Percentiles rank a stretch among this genome's conserved stretches.
Evolutionary conservation across 1,140 invertebrate species (phyloP).

Genomic region (Latrodectus geometricus): DNA sequence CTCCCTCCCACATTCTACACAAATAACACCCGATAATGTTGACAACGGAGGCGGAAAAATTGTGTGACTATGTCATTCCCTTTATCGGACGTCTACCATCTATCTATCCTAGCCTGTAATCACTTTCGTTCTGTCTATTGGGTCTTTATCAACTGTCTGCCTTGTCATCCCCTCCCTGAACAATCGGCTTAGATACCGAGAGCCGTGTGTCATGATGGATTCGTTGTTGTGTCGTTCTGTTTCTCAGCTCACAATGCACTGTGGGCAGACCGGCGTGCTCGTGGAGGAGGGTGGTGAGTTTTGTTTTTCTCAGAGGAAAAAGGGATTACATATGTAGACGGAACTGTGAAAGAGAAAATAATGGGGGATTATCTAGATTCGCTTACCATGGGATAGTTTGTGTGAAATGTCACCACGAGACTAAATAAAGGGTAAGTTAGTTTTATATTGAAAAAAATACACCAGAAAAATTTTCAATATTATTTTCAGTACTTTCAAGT

Average conservation of each 20-base stretch:
- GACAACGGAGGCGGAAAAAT: constrained; percentile 15
- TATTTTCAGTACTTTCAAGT: too few relatives aligned
- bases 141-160: constrained; percentile 1
- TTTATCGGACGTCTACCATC: neutral
- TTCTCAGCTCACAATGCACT: constrained; percentile 2
- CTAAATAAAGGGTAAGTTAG: neutral
- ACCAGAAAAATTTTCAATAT: too few relatives aligned
- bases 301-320: neutral
- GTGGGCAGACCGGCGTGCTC: neutral
- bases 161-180: constrained; percentile 17
- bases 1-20: neutral
- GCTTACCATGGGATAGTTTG: neutral
- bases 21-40: constrained; percentile 19
- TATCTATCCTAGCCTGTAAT: neutral
- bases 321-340: too few relatives aligned
- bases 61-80: constrained; percentile 20
- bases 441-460: neutral
- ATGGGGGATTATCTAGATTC: neutral
- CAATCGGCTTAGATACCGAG: constrained; percentile 23
- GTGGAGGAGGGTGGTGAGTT: neutral
- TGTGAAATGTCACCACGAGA: neutral
- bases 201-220: constrained; percentile 14
- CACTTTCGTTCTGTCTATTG: neutral
- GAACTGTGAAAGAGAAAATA: neutral
- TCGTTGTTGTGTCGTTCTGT: constrained; percentile 21